These are phyloP conservation scores for Zeugodacus cucurbitae DNA, from an alignment of 1,140 invertebrate species.

Conservation along the genomic window DNA sequence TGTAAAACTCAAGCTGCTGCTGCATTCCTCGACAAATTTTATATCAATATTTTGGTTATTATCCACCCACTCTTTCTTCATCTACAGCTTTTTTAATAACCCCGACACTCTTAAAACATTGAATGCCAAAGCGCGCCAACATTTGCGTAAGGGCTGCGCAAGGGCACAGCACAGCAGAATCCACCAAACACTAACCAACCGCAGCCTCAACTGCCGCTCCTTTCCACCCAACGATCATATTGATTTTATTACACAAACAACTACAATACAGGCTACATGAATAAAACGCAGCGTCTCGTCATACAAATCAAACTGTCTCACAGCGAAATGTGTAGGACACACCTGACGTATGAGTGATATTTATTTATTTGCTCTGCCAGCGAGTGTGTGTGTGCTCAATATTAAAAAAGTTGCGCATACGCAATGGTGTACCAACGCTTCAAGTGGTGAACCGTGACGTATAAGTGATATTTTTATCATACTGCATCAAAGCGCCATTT, in stretches of 20 bases:
- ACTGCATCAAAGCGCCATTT: neutral
- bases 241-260: neutral
- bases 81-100: neutral
- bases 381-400: too few relatives aligned
- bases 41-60: neutral
- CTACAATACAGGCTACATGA: neutral
- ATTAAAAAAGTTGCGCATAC: constrained; percentile 3
- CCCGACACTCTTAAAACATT: neutral
- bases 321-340: neutral
- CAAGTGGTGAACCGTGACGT: neutral
- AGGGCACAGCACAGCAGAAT: neutral
- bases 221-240: neutral
- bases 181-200: neutral
- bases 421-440: neutral
- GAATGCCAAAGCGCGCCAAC: neutral
- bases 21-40: neutral
- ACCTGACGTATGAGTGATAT: constrained; percentile 13
- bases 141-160: neutral
- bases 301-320: neutral
- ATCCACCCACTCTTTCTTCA: neutral
- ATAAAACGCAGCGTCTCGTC: neutral
- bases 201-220: neutral
- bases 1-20: neutral
- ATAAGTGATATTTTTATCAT: neutral
- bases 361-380: neutral